Base-by-base conservation (phyloP, 2,888 invertebrate species). In the Xestia xanthographa region DNA sequence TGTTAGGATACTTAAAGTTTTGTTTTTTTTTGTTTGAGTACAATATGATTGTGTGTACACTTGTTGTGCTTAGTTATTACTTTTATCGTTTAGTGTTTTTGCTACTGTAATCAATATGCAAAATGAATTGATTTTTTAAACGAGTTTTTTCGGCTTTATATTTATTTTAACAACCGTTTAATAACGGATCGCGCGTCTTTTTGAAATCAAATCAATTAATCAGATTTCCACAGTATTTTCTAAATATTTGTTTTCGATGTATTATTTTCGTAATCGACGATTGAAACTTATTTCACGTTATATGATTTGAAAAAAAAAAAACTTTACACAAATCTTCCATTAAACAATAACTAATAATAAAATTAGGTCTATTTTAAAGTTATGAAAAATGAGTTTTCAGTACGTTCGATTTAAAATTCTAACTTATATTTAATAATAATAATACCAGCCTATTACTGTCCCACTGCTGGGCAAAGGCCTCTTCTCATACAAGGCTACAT, bases 31-130 rank as follows among this genome's bases (percentile, higher is more conserved):
- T 88, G 70, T 91, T 91, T 88, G 91, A 93, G 94, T 94, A 95
- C 94, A 95, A 94, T 93, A 77, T 65, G 34, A 34, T 34, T 34
- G 82, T 79, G 75, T 85, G 74, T 81, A 92, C 93, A 93, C 92
- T 91, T 92, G 34, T 94, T 93, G 92, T 91, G 91, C 86, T 92
- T 91, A 91, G 85, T 90, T 84, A 91, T 92, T 90, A 84, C 86
- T 89, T 89, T 90, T 90, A 84, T 90, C 87, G 76, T 75, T 80
- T 82, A 78, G 72, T 81, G 72, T 82, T 84, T 88, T 89, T 92
- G 65, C 68, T 84, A 69, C 26, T 38, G 50, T 76, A 91, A 91
- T 88, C 89, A 86, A 53, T 77, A 73, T 79, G 73, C 72, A 75
- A 80, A 77, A 81, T 86, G 73, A 80, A 82, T 84, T 84, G 80